Evolutionary conservation across 1,140 invertebrate species (phyloP).

Genomic region (Pachyrhynchus sulphureomaculatus): DNA sequence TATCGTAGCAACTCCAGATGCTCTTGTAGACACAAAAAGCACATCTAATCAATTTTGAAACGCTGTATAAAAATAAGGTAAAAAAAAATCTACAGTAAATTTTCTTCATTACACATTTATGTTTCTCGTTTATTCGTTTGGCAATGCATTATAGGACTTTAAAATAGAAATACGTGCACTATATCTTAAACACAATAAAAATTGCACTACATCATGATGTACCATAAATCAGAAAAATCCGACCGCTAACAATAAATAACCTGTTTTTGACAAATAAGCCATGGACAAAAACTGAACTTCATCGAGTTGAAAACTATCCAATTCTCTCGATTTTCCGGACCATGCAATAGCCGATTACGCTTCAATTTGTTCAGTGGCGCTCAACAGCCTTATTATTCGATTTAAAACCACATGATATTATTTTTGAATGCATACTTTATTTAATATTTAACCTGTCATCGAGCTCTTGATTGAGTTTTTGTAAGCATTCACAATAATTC

Average conservation of each 20-base stretch:
- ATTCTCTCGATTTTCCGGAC: slow-evolving; percentile 18
- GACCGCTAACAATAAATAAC: slow-evolving; percentile 17
- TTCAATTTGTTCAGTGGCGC: slow-evolving; percentile 12
- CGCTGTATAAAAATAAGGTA: too few relatives aligned
- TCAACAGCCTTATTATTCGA: too few relatives aligned
- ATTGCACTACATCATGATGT: slow-evolving; percentile 10
- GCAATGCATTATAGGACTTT: neutral
- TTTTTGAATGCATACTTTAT: too few relatives aligned
- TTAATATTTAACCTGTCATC: neutral
- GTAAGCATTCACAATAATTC: too few relatives aligned
- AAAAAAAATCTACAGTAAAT: too few relatives aligned
- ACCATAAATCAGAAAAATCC: slow-evolving; percentile 25
- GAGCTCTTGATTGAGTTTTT: too few relatives aligned
- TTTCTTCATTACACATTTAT: too few relatives aligned
- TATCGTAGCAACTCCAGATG: too few relatives aligned
- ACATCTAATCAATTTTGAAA: too few relatives aligned
- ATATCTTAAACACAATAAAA: slow-evolving; percentile 14
- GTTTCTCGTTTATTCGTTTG: too few relatives aligned
- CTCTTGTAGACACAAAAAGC: too few relatives aligned
- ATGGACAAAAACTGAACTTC: slow-evolving; percentile 22
- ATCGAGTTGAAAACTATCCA: slow-evolving; percentile 29
- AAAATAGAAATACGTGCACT: neutral
- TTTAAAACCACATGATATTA: too few relatives aligned
- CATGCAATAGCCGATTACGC: slow-evolving; percentile 20
- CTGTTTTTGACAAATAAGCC: slow-evolving; percentile 28